These are phyloP conservation scores for Carassius carassius DNA, from an alignment of 2,113 vertebrate genomes.

Conservation along the genomic window DNA sequence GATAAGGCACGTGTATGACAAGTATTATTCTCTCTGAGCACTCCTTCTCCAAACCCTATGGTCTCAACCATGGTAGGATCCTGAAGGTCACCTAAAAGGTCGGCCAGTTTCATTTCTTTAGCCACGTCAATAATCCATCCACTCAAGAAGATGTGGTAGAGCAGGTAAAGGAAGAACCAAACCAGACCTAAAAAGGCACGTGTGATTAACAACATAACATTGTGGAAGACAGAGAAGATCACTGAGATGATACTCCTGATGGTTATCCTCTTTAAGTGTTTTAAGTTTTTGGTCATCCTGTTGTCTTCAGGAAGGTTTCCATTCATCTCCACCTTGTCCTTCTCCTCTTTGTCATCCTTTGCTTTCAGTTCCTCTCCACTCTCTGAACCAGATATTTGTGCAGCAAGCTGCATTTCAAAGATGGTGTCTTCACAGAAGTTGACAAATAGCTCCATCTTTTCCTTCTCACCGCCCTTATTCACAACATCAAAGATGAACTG, in stretches of 20 bases:
- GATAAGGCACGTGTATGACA: conserved; percentile 65
- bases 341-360: conserved; percentile 77
- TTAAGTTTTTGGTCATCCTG: conserved; percentile 68
- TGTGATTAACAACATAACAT: conserved; percentile 72
- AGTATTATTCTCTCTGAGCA: conserved; percentile 52
- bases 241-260: conserved; percentile 79
- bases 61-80: conserved; percentile 93
- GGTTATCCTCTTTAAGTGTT: conserved; percentile 85
- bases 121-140: conserved; percentile 87
- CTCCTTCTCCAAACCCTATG: conserved; percentile 75
- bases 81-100: conserved; percentile 84
- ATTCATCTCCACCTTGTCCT: conserved; percentile 58
- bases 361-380: conserved; percentile 74
- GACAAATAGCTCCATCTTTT: conserved; percentile 97
- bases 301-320: conserved; percentile 52
- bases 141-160: conserved; percentile 82
- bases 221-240: conserved; percentile 75
- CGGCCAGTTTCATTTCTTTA: conserved; percentile 83
- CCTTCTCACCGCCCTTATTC: conserved; percentile 90
- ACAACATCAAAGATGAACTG: conserved; percentile 97
- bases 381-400: conserved; percentile 85
- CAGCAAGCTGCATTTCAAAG: conserved; percentile 96
- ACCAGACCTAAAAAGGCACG: conserved; percentile 72
- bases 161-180: conserved; percentile 76
- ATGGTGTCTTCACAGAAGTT: conserved; percentile 98